phyloP scores from a whole-genome alignment of 2,113 vertebrate genomes.

The Lophius piscatorius region DNA sequence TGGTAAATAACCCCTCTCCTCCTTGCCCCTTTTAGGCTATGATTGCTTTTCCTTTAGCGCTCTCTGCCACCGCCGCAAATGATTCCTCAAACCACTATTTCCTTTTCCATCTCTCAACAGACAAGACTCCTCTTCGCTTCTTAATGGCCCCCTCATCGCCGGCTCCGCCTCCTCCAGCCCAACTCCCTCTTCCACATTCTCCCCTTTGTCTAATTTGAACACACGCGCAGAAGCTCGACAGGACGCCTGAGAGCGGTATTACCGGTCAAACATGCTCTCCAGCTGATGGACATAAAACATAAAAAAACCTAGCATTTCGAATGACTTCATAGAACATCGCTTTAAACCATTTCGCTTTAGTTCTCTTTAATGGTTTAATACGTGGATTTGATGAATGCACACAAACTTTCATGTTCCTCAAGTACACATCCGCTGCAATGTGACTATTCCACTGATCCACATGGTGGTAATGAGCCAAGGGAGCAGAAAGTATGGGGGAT shows the following conservation, averaged over 20 bases:
- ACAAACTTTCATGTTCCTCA: no score
- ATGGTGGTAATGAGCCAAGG: no score
- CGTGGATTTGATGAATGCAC: background rate
- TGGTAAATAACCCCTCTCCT: slow-evolving; percentile 76
- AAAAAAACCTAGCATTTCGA: background rate
- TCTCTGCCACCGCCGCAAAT: slow-evolving; percentile 59
- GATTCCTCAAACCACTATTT: slow-evolving; percentile 74
- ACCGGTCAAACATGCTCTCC: slow-evolving; percentile 32
- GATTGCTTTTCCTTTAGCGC: slow-evolving; percentile 75
- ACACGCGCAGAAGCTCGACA: slow-evolving; percentile 6
- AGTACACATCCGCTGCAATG: background rate
- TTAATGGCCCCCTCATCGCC: slow-evolving; percentile 43
- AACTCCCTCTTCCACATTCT: background rate
- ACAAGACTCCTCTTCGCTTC: slow-evolving; percentile 63
- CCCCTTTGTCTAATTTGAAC: slow-evolving; percentile 36
- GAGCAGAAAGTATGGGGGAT: no score
- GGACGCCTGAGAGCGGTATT: slow-evolving; percentile 5
- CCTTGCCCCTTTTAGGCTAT: slow-evolving; percentile 66
- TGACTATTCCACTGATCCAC: no score
- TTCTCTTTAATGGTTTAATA: background rate
- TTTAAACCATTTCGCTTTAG: background rate
- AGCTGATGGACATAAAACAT: background rate
- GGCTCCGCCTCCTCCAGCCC: slow-evolving; percentile 12
- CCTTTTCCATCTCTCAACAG: slow-evolving; percentile 67
- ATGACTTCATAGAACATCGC: background rate